Evolutionary conservation across 2,888 invertebrate genomes (phyloP).

Genomic region (Drosophila paranaensis): DNA sequence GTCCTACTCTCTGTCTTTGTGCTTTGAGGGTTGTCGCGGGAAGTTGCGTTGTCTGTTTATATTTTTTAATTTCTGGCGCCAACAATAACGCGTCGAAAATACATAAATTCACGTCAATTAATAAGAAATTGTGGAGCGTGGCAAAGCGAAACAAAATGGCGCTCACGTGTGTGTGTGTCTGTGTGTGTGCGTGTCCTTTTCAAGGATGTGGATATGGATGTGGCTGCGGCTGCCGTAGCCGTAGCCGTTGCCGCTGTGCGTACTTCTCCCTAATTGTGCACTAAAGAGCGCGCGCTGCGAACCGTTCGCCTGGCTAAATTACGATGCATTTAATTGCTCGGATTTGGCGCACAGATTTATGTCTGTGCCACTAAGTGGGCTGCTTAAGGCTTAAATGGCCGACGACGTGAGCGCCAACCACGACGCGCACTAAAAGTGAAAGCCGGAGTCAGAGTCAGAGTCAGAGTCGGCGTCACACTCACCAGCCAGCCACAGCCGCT

Average conservation of each 20-base stretch:
- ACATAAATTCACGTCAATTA: conserved; percentile 81
- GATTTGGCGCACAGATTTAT: conserved; percentile 83
- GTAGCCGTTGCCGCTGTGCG: conserved; percentile 35
- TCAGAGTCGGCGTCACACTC: background rate
- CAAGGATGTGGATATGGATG: conserved; percentile 12
- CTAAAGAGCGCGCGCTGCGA: conserved; percentile 59
- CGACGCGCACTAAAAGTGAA: conserved; percentile 66
- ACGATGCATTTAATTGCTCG: conserved; percentile 83
- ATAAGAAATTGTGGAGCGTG: conserved; percentile 76
- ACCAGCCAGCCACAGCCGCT: background rate
- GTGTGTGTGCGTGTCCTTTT: conserved; percentile 9
- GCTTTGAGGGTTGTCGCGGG: conserved; percentile 41
- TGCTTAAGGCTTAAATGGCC: conserved; percentile 82
- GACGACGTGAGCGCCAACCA: conserved; percentile 61
- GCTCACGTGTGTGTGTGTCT: conserved; percentile 39
- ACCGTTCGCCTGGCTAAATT: conserved; percentile 63
- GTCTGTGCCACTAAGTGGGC: conserved; percentile 81
- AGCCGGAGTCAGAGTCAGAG: conserved; percentile 17
- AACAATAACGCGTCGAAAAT: conserved; percentile 81
- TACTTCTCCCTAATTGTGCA: conserved; percentile 76
- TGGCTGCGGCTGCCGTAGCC: background rate
- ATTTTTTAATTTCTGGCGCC: conserved; percentile 75
- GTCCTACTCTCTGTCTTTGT: conserved; percentile 11
- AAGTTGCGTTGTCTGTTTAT: conserved; percentile 66
- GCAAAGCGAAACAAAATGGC: conserved; percentile 62